A percentile compares a stretch with the other conserved stretches of the same genome.
These are phyloP conservation scores for Leucopsar rothschildi DNA, from an alignment of 2,113 vertebrate genomes.

Conservation along the genomic window DNA sequence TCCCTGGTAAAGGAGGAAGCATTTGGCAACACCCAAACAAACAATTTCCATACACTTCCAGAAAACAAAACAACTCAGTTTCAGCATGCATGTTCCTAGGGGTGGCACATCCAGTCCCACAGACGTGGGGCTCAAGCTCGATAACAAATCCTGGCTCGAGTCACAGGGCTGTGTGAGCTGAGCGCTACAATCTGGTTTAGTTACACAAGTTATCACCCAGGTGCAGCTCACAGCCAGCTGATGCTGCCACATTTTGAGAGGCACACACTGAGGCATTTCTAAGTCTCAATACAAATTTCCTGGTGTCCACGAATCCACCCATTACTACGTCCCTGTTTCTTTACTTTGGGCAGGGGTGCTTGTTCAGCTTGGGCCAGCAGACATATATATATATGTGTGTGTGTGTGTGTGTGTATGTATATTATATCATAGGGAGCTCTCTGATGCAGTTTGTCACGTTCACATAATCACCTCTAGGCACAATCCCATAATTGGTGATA, in stretches of 20 bases:
- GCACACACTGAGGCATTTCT: background rate
- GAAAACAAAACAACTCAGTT: background rate
- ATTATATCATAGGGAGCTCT: background rate
- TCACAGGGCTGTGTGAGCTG: background rate
- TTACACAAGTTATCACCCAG: background rate
- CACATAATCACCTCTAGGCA: background rate
- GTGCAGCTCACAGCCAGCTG: background rate
- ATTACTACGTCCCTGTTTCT: background rate
- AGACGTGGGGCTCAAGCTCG: background rate
- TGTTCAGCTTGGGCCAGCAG: background rate
- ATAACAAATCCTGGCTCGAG: background rate
- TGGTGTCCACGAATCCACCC: background rate
- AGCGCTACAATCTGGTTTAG: background rate
- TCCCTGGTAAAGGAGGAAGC: background rate
- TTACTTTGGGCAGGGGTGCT: background rate
- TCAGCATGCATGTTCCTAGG: background rate
- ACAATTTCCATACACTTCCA: background rate
- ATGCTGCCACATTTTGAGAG: background rate
- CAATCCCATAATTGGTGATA: background rate
- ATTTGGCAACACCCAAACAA: background rate
- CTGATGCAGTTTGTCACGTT: background rate
- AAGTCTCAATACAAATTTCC: background rate
- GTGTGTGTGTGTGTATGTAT: no score
- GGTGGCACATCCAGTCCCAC: background rate
- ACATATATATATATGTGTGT: no score